phyloP scores from a whole-genome alignment of 37 sponge, comb jelly and placozoan species.

The Tethya wilhelma region DNA sequence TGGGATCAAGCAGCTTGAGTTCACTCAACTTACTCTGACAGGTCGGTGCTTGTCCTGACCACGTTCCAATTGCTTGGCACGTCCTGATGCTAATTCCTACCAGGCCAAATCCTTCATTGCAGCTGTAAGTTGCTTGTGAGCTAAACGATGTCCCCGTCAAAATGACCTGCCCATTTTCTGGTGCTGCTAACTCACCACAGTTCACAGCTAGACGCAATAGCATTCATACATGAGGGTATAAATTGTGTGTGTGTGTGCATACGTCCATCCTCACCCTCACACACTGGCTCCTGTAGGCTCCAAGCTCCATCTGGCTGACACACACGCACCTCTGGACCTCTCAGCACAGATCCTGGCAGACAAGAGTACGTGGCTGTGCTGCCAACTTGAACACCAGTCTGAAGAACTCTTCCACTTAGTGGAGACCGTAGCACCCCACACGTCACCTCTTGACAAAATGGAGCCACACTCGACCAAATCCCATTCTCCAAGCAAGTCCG shows the following conservation, averaged over 20 bases:
- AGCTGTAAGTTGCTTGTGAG: too few relatives aligned
- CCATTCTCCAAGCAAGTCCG: background rate
- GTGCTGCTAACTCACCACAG: too few relatives aligned
- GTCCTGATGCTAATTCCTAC: constrained; percentile 23
- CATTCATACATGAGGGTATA: too few relatives aligned
- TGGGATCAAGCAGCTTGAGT: too few relatives aligned
- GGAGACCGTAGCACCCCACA: constrained; percentile 44
- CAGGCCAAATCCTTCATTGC: constrained; percentile 4
- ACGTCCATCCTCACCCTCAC: constrained; percentile 61
- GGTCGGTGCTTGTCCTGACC: constrained; percentile 20
- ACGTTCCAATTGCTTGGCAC: constrained; percentile 37
- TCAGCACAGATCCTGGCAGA: constrained; percentile 26
- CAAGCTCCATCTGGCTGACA: constrained; percentile 59
- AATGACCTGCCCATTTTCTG: too few relatives aligned
- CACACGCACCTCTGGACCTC: background rate
- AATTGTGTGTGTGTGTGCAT: too few relatives aligned
- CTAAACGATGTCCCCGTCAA: too few relatives aligned
- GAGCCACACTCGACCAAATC: constrained; percentile 23
- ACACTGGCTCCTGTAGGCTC: constrained; percentile 39
- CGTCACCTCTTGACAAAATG: constrained; percentile 26
- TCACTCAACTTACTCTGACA: constrained; percentile 34
- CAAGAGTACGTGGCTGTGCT: constrained; percentile 51
- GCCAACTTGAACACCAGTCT: constrained; percentile 16
- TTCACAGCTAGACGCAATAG: too few relatives aligned
- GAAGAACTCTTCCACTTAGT: constrained; percentile 23